Evolutionary conservation across 2,113 vertebrate genomes (phyloP).

Genomic region (Perca flavescens): DNA sequence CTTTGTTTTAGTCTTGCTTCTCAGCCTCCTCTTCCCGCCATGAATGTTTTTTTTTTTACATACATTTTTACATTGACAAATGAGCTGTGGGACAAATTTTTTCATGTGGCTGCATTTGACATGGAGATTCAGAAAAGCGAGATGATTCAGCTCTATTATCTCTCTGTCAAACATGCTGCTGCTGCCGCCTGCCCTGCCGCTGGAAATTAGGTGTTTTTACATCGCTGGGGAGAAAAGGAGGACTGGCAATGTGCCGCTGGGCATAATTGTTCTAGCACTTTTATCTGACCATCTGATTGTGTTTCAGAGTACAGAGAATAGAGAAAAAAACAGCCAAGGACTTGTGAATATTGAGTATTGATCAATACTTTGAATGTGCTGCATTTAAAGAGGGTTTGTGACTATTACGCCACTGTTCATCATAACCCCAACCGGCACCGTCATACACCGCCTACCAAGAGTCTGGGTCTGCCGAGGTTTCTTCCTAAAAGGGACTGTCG

Average conservation of each 20-base stretch:
- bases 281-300: conserved; percentile 23
- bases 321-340: conserved; percentile 24
- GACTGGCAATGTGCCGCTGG: conserved; percentile 8
- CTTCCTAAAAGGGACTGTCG: no score
- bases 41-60: conserved; percentile 12
- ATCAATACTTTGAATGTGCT: conserved; percentile 20
- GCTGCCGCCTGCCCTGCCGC: conserved; percentile 11
- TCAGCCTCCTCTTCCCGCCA: conserved; percentile 4
- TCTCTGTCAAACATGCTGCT: conserved; percentile 34
- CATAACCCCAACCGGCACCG: no score
- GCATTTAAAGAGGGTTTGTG: conserved; percentile 14
- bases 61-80: conserved; percentile 27
- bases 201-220: conserved; percentile 46
- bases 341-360: conserved; percentile 1
- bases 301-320: conserved; percentile 8
- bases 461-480: no score
- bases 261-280: conserved; percentile 27
- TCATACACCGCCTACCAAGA: no score
- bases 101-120: conserved; percentile 41
- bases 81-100: conserved; percentile 50
- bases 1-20: conserved; percentile 18
- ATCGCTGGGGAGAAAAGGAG: conserved; percentile 10
- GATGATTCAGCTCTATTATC: conserved; percentile 56
- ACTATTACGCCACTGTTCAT: no score
- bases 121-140: conserved; percentile 43